Evolutionary conservation across 1,140 invertebrate genomes (phyloP).

Genomic region (Atta cephalotes): DNA sequence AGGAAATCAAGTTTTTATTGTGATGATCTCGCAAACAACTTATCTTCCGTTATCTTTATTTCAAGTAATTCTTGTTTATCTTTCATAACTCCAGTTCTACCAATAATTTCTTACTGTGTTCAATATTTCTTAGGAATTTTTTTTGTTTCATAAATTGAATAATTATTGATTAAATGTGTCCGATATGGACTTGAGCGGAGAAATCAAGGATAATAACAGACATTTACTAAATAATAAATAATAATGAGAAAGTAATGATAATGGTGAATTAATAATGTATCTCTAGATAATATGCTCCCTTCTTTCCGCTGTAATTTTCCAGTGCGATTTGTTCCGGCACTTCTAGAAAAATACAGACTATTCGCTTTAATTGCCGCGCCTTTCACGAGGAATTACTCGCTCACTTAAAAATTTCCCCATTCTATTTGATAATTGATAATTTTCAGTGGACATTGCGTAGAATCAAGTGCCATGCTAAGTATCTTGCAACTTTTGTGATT

Average conservation of each 20-base stretch:
- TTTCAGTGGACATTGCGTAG: not conserved
- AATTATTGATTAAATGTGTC: not conserved
- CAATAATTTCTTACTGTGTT: not conserved
- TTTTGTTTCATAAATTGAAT: not conserved
- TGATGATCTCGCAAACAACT: not conserved
- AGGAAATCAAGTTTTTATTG: slow-evolving; percentile 4
- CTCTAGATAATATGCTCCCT: slow-evolving; percentile 33
- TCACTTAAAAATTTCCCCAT: slow-evolving; percentile 50
- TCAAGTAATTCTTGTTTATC: not conserved
- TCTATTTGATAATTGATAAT: slow-evolving; percentile 47
- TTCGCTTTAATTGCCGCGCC: slow-evolving; percentile 59
- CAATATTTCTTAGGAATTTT: not conserved
- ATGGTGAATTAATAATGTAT: slow-evolving; percentile 54
- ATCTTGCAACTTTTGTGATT: slow-evolving; percentile 6
- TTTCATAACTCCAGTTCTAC: not conserved
- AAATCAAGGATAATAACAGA: slow-evolving; percentile 18
- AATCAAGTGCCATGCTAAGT: not conserved
- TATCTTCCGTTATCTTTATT: not conserved
- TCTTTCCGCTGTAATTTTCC: slow-evolving; percentile 37
- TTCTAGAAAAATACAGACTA: slow-evolving; percentile 46
- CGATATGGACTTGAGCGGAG: not conserved
- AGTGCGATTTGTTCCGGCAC: slow-evolving; percentile 54
- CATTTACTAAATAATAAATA: slow-evolving; percentile 49
- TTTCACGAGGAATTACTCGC: slow-evolving; percentile 58
- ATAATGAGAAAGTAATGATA: slow-evolving; percentile 46